Conservation (phyloP, 2,797 vertebrate species). For the Anisognathus igniventris region DNA sequence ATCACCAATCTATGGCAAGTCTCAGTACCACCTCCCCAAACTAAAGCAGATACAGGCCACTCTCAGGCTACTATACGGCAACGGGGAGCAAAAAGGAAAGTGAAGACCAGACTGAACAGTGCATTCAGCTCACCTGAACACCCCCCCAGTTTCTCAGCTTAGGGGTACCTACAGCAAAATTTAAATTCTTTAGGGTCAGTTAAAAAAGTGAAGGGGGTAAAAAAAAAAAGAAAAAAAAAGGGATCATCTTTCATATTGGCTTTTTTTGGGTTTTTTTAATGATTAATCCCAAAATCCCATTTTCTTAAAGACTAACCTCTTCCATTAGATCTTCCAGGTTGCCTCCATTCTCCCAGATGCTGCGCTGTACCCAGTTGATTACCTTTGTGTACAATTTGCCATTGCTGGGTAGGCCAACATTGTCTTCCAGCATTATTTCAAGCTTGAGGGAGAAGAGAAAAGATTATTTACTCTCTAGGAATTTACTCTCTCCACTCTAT, state of each 20-base stretch:
- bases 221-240: constrained; percentile 46
- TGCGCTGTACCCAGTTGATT: constrained; percentile 98
- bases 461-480: neutral
- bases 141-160: constrained; percentile 85
- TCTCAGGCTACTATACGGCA: constrained; percentile 72
- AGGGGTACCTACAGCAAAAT: constrained; percentile 84
- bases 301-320: constrained; percentile 92
- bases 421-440: constrained; percentile 98
- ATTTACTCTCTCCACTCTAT: neutral
- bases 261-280: neutral
- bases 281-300: constrained; percentile 68
- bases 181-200: constrained; percentile 82
- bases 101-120: constrained; percentile 79
- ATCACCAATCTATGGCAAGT: constrained; percentile 80
- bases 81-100: constrained; percentile 73
- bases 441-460: constrained; percentile 76
- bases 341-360: constrained; percentile 96
- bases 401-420: constrained; percentile 92
- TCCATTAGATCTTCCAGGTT: constrained; percentile 94
- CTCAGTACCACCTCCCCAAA: constrained; percentile 77
- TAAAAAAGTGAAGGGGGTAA: constrained; percentile 48
- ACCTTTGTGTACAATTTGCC: constrained; percentile 98
- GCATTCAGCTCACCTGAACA: constrained; percentile 88
- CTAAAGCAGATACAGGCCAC: constrained; percentile 72
- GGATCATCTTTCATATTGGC: constrained; percentile 72